These are phyloP conservation scores for Morelia viridis DNA, from an alignment of 2,797 vertebrate genomes.

Conservation along the genomic window DNA sequence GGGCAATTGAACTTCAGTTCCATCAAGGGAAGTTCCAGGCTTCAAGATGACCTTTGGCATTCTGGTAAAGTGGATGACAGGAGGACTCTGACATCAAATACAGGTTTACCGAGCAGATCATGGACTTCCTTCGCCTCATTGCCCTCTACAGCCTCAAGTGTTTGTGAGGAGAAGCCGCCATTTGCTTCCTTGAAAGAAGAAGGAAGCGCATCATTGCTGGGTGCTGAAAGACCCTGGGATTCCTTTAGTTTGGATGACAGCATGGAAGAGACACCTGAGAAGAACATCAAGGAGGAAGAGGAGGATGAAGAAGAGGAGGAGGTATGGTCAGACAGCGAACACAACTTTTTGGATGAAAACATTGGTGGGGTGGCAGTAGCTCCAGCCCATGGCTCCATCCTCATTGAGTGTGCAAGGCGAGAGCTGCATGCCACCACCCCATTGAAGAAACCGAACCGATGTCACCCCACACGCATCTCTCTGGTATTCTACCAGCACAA, in stretches of 20 bases:
- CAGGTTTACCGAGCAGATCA: constrained; percentile 82
- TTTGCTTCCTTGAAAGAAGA: constrained; percentile 78
- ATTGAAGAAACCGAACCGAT: constrained; percentile 91
- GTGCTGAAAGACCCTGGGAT: constrained; percentile 79
- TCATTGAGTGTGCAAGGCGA: constrained; percentile 93
- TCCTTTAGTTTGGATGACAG: constrained; percentile 76
- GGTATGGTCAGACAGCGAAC: constrained; percentile 96
- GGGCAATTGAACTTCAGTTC: constrained; percentile 73
- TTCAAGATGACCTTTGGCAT: constrained; percentile 85
- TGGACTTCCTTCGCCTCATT: constrained; percentile 86
- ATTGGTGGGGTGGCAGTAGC: constrained; percentile 96
- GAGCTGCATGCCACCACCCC: constrained; percentile 98
- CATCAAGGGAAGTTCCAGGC: constrained; percentile 64
- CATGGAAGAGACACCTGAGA: constrained; percentile 69
- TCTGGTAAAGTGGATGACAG: constrained; percentile 80
- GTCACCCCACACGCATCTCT: constrained; percentile 97
- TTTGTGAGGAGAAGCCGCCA: constrained; percentile 78
- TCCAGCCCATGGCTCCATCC: constrained; percentile 91
- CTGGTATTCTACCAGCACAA: constrained; percentile 99
- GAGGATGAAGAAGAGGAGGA: constrained; percentile 82
- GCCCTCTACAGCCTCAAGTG: constrained; percentile 69
- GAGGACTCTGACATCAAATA: constrained; percentile 77
- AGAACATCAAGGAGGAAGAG: constrained; percentile 67
- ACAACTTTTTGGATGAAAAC: constrained; percentile 97
- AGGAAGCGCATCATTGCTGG: neutral